These are phyloP conservation scores for Trogon surrucura DNA, from an alignment of 2,113 vertebrate species.

Conservation along the genomic window DNA sequence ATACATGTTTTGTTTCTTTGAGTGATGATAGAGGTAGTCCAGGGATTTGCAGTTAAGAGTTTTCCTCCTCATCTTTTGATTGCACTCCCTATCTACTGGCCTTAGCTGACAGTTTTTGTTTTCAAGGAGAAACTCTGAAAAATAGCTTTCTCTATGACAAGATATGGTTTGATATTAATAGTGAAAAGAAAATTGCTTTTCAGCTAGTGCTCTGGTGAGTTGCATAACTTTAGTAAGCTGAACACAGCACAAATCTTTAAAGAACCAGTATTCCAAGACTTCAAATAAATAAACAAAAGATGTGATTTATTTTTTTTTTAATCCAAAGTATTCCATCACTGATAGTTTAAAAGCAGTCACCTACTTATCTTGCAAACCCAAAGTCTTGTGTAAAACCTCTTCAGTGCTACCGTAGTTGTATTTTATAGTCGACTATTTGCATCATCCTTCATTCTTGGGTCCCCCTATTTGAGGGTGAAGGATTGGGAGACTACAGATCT, in stretches of 20 bases:
- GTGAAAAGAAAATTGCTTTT: background rate
- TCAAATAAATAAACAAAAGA: background rate
- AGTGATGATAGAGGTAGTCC: background rate
- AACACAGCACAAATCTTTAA: background rate
- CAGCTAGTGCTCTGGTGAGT: background rate
- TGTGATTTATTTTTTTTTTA: background rate
- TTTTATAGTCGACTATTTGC: background rate
- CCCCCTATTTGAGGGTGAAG: background rate
- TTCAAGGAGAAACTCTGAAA: background rate
- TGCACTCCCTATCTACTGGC: background rate
- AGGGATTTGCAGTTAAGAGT: background rate
- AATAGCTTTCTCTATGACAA: background rate
- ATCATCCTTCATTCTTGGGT: background rate
- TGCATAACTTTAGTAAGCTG: background rate
- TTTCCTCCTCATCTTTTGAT: background rate
- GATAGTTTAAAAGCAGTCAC: background rate
- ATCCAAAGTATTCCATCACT: background rate
- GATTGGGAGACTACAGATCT: background rate
- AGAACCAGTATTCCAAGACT: background rate
- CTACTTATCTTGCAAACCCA: background rate
- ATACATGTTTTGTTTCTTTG: background rate
- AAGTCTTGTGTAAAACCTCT: background rate
- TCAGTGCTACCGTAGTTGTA: background rate
- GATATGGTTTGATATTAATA: background rate
- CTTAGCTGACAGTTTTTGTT: background rate